Percentiles rank a stretch among this genome's conserved stretches.
Conservation (phyloP, 2,888 invertebrate species). For the Ochropacha duplaris region DNA sequence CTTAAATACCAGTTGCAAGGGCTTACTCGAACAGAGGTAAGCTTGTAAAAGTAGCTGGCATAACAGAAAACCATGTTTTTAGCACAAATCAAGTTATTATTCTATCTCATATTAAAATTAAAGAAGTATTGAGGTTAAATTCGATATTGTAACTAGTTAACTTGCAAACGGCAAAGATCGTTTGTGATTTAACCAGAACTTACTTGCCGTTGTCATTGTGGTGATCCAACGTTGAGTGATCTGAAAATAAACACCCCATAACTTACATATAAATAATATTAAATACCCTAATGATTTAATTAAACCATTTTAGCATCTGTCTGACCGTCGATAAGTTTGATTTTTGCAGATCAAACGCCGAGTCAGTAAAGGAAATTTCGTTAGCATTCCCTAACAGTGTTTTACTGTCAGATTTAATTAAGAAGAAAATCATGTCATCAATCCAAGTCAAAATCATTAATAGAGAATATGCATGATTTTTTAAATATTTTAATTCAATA, state of each 20-base stretch:
- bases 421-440: too few species aligned
- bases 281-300: conserved; percentile 9
- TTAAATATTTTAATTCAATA: too few species aligned
- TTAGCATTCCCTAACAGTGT: too few species aligned
- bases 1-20: too few species aligned
- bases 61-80: too few species aligned
- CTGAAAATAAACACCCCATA: conserved; percentile 25
- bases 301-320: background rate
- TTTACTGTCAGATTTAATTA: too few species aligned
- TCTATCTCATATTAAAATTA: background rate
- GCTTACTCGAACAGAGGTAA: too few species aligned
- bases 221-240: conserved; percentile 9
- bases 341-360: background rate
- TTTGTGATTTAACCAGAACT: conserved; percentile 4
- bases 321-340: background rate
- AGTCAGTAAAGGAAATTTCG: too few species aligned
- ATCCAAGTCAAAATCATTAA: too few species aligned
- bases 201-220: conserved; percentile 10
- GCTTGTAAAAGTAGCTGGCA: too few species aligned
- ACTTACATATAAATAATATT: conserved; percentile 19
- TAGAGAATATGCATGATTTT: too few species aligned
- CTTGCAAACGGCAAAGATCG: conserved; percentile 25
- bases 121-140: background rate
- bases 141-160: conserved; percentile 2
- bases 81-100: background rate